These are phyloP conservation scores for Melinopterus prodromus DNA, from an alignment of 2,888 invertebrate genomes.

Conservation along the genomic window DNA sequence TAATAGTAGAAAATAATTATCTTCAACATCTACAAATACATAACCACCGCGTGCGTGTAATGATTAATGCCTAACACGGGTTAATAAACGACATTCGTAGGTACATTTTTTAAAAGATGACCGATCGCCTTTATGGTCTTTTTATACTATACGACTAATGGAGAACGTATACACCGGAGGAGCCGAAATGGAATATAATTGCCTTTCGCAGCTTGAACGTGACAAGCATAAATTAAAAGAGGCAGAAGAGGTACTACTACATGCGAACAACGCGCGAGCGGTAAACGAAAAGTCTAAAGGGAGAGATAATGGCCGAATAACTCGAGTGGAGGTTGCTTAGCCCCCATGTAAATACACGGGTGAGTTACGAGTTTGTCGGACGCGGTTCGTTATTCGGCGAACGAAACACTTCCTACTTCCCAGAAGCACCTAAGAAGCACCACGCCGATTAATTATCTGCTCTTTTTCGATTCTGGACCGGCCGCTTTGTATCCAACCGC, in stretches of 20 bases:
- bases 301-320: slow-evolving; percentile 4
- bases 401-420: slow-evolving; percentile 4
- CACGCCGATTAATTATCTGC: background rate
- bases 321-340: background rate
- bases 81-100: background rate
- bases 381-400: background rate
- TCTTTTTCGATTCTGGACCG: slow-evolving; percentile 4
- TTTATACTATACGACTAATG: background rate
- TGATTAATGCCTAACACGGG: background rate
- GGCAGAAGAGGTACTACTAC: slow-evolving; percentile 4
- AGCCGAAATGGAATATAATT: background rate
- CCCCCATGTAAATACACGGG: slow-evolving; percentile 4
- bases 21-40: background rate
- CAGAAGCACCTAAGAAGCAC: background rate
- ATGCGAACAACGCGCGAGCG: background rate
- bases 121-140: background rate
- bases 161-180: background rate
- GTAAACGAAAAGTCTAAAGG: background rate
- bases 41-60: background rate
- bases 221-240: background rate
- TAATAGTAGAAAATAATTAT: background rate
- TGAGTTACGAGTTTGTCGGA: background rate
- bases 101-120: background rate
- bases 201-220: slow-evolving; percentile 4
- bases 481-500: background rate